phyloP scores from a whole-genome alignment of 37 sponge, comb jelly and placozoan genomes.

The Halisarca cf. caerulea region DNA sequence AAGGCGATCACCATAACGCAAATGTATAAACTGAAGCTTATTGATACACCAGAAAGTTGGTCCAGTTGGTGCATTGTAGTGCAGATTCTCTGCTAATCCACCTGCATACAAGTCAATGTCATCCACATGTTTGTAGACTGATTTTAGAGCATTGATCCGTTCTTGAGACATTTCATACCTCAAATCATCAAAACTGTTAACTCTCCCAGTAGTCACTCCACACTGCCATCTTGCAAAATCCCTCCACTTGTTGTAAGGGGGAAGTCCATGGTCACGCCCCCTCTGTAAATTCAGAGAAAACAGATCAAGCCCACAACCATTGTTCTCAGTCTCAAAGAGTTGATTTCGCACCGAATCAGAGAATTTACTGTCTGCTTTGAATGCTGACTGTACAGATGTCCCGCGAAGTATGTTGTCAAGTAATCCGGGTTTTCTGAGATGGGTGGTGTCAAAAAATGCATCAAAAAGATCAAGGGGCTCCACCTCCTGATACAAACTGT shows the following conservation, averaged over 20 bases:
- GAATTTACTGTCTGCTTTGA: slow-evolving; percentile 62
- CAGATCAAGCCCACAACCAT: slow-evolving; percentile 67
- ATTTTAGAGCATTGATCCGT: slow-evolving; percentile 35
- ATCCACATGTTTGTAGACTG: slow-evolving; percentile 45
- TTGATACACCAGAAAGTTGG: slow-evolving; percentile 87
- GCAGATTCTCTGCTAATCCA: slow-evolving; percentile 74
- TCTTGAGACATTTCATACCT: background rate
- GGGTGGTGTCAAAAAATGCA: slow-evolving; percentile 69
- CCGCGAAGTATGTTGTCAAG: slow-evolving; percentile 84
- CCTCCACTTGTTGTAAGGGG: slow-evolving; percentile 70
- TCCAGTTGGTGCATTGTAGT: slow-evolving; percentile 62
- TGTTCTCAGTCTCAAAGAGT: slow-evolving; percentile 54
- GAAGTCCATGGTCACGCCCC: slow-evolving; percentile 90
- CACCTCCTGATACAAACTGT: slow-evolving; percentile 40
- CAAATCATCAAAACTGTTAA: background rate
- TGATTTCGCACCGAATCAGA: slow-evolving; percentile 59
- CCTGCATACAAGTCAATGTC: slow-evolving; percentile 90
- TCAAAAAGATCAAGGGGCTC: slow-evolving; percentile 46
- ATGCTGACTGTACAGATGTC: slow-evolving; percentile 39
- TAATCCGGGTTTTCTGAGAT: slow-evolving; percentile 45
- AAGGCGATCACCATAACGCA: slow-evolving; percentile 82
- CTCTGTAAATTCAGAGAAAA: slow-evolving; percentile 88
- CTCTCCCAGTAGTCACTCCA: slow-evolving; percentile 7
- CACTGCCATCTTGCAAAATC: background rate
- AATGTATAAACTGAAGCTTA: slow-evolving; percentile 47